A percentile compares a stretch with the other conserved stretches of the same genome.
These are phyloP conservation scores for Tenebrio molitor DNA, from an alignment of 1,140 invertebrate genomes.

Conservation along the genomic window DNA sequence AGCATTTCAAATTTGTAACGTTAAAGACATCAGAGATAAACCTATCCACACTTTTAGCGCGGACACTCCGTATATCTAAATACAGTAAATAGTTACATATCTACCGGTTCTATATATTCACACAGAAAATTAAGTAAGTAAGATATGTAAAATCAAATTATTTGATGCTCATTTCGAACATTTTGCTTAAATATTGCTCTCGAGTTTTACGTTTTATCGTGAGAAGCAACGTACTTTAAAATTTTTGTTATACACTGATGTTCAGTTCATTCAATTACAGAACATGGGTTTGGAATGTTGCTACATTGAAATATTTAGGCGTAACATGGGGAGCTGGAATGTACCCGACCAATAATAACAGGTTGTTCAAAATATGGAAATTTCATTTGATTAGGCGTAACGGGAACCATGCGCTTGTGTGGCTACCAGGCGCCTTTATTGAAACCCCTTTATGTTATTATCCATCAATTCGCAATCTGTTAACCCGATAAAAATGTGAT, in stretches of 20 bases:
- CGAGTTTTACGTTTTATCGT: too few species aligned
- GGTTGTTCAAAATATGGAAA: slow-evolving; percentile 32
- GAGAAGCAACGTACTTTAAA: too few species aligned
- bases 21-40: too few species aligned
- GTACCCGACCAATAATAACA: slow-evolving; percentile 26
- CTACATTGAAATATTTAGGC: slow-evolving; percentile 6
- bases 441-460: slow-evolving; percentile 21
- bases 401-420: neutral
- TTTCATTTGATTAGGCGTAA: slow-evolving; percentile 30
- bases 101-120: too few species aligned
- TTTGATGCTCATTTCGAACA: too few species aligned
- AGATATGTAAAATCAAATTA: too few species aligned
- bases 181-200: neutral
- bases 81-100: too few species aligned
- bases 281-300: slow-evolving; percentile 1
- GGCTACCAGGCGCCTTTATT: slow-evolving; percentile 15
- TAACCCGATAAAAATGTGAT: slow-evolving; percentile 29
- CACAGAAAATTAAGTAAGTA: too few species aligned
- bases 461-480: slow-evolving; percentile 31
- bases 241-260: too few species aligned
- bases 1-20: too few species aligned
- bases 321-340: neutral
- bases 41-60: too few species aligned
- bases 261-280: neutral
- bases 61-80: too few species aligned